A percentile compares a stretch with the other conserved stretches of the same genome.
These are phyloP conservation scores for Drosophila anceps DNA, from an alignment of 2,888 invertebrate species.

Conservation along the genomic window DNA sequence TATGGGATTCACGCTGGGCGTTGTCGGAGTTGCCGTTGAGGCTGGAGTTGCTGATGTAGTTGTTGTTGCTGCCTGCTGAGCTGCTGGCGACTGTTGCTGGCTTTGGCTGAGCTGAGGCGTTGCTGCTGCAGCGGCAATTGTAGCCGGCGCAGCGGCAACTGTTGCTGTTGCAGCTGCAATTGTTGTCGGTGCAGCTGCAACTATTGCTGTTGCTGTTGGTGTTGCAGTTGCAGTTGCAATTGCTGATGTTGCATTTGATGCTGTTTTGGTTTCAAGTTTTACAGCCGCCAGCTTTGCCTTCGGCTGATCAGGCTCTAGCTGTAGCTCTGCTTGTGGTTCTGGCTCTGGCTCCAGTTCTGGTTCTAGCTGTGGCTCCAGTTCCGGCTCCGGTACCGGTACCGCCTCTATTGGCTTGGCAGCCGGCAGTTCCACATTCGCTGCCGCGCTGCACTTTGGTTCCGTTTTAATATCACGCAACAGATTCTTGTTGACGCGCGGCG, in stretches of 20 bases:
- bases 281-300: constrained; percentile 55
- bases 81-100: background rate
- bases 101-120: constrained; percentile 7
- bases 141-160: background rate
- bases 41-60: background rate
- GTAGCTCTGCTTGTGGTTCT: background rate
- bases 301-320: constrained; percentile 26
- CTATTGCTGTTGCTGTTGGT: constrained; percentile 11
- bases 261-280: constrained; percentile 75
- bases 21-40: constrained; percentile 15
- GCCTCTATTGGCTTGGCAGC: constrained; percentile 5
- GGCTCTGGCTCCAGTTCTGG: background rate
- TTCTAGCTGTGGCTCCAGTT: background rate
- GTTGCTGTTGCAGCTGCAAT: background rate
- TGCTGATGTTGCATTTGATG: constrained; percentile 38
- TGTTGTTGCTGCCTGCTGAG: background rate
- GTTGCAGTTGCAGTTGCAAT: constrained; percentile 29
- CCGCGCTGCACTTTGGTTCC: constrained; percentile 78
- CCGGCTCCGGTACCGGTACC: background rate
- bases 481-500: constrained; percentile 74
- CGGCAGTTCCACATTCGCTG: constrained; percentile 17
- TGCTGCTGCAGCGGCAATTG: background rate
- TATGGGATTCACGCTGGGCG: constrained; percentile 88
- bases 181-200: background rate
- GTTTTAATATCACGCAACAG: constrained; percentile 81